A percentile compares a stretch with the other conserved stretches of the same genome.
phyloP scores from a whole-genome alignment of 2,888 invertebrate genomes.

The Lithophane leautieri region DNA sequence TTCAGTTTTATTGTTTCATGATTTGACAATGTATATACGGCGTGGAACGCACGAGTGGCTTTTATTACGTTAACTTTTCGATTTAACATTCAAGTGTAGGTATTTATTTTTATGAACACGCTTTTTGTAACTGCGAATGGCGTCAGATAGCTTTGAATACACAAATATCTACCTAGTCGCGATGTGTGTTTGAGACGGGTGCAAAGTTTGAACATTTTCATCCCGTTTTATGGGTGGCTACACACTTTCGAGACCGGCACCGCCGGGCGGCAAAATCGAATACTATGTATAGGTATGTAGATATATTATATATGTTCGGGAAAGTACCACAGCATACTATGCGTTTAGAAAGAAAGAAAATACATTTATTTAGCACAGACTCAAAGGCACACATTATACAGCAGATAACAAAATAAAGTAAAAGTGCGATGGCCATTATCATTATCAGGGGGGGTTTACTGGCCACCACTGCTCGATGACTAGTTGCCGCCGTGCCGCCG shows the following conservation, averaged over 20 bases:
- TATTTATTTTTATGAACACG: background rate
- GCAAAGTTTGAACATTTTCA: background rate
- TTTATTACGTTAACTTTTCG: slow-evolving; percentile 7
- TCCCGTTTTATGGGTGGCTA: background rate
- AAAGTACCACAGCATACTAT: background rate
- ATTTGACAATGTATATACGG: background rate
- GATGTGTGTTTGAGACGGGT: background rate
- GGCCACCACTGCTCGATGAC: background rate
- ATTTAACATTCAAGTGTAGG: background rate
- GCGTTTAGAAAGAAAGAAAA: background rate
- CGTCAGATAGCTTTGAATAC: background rate
- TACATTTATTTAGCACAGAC: no score
- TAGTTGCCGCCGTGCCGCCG: background rate
- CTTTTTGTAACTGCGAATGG: background rate
- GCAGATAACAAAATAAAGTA: no score
- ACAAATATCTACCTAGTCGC: background rate
- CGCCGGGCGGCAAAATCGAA: background rate
- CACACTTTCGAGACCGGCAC: background rate
- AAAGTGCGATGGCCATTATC: no score
- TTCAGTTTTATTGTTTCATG: slow-evolving; percentile 32
- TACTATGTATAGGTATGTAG: background rate
- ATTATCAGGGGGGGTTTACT: no score
- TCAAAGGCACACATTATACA: no score
- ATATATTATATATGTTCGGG: background rate
- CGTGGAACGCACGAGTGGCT: background rate